Evolutionary conservation across 2,888 invertebrate species (phyloP), one percentile per base, ranked within the genome.

Genomic region (Elegia similella): DNA sequence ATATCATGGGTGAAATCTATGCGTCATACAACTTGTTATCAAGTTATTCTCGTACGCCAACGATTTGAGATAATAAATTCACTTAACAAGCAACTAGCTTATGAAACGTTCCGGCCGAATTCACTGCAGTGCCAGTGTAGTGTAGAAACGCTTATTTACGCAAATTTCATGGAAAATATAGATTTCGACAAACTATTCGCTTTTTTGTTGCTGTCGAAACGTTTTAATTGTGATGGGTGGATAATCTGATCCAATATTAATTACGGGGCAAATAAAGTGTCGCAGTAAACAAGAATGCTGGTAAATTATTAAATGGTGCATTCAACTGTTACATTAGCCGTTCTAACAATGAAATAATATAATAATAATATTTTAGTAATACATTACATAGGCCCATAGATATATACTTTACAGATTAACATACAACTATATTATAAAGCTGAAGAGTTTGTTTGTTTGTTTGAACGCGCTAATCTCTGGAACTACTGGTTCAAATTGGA

Each of bases 91-190:
- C 15, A 29, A 13, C 6, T 23, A 23, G 2, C 47, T 55, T 55
- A 47, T 23, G 55, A 55, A 55, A 55, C 38, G 46, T 55, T 55
- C 38, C 46, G 17, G 16, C 8, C 12, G 55, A 46, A 34, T 46
- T n/a, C 10, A 30, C 55, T 34, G 55, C 47, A n/a, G n/a, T n/a
- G n/a, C n/a, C n/a, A n/a, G n/a, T n/a, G 23, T 23, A 23, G 44
- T 38, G 38, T 46, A 47, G 55, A 46, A 47, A 55, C 23, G 12
- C 7, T 29, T 30, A 42, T 57, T 57, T 52, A 57, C 57, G 57
- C 38, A 57, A 57, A 57, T 52, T 57, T 46, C 57, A 52, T 57
- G 57, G 57, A 38, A 50, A 57, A 57, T 52, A 57, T 57, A 44
- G 52, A 38, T 57, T 57, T 57, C 48, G 43, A 17, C 50, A 52